A percentile compares a stretch with the other conserved stretches of the same genome.
Conservation (phyloP, 2,888 invertebrate species). For the Ceriagrion tenellum region DNA sequence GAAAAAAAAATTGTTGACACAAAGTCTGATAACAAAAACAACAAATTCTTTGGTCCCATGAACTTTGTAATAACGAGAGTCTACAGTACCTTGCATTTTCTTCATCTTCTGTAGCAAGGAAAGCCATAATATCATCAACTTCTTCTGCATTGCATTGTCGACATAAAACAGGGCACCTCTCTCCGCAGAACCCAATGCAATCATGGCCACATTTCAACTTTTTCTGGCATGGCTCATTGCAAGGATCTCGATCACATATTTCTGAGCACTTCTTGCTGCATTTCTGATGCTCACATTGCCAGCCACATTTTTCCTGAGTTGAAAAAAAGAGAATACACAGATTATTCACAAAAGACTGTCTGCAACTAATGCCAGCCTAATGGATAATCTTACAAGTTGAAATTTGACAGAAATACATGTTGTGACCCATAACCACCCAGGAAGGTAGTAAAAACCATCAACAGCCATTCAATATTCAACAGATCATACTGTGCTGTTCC, state of each 20-base stretch:
- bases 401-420: too few species aligned
- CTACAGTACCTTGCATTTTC: conserved; percentile 80
- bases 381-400: too few species aligned
- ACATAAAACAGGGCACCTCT: conserved; percentile 84
- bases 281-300: conserved; percentile 78
- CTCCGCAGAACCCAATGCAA: conserved; percentile 88
- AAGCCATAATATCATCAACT: conserved; percentile 75
- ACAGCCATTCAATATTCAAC: too few species aligned
- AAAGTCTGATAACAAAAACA: too few species aligned
- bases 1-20: too few species aligned
- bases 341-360: too few species aligned
- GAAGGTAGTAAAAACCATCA: too few species aligned
- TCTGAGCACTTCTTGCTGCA: conserved; percentile 79
- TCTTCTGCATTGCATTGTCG: conserved; percentile 79
- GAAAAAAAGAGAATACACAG: neutral
- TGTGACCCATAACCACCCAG: too few species aligned
- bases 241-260: conserved; percentile 78
- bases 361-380: too few species aligned
- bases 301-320: conserved; percentile 77
- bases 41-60: too few species aligned
- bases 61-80: too few species aligned
- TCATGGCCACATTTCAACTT: conserved; percentile 80
- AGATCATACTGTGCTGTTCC: too few species aligned
- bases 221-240: conserved; percentile 77
- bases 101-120: conserved; percentile 80